Conservation (phyloP, 2,113 vertebrate species). For the Melanerpes aurifrons region DNA sequence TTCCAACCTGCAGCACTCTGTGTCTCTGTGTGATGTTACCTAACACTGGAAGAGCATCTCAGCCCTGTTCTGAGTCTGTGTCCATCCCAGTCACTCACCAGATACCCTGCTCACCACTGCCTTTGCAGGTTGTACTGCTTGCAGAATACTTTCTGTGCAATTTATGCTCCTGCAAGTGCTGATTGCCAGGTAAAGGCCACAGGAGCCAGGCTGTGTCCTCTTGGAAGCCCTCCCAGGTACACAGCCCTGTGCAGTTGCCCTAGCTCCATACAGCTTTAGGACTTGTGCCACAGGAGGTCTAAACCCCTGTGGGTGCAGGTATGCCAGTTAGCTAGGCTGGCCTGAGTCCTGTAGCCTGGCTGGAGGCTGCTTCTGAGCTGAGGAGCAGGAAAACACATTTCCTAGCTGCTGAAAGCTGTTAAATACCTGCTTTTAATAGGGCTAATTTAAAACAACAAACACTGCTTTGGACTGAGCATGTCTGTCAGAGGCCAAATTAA, state of each 20-base stretch:
- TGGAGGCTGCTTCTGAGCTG: neutral
- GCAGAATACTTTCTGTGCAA: neutral
- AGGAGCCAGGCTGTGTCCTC: neutral
- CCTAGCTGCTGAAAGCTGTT: constrained; percentile 4
- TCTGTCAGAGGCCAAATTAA: constrained; percentile 47
- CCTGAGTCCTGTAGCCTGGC: neutral
- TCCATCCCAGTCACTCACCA: neutral
- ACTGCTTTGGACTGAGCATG: neutral
- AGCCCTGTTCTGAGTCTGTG: neutral
- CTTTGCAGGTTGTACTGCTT: neutral
- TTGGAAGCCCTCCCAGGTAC: neutral
- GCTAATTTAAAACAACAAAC: constrained; percentile 47
- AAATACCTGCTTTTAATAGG: constrained; percentile 57
- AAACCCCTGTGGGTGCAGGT: neutral
- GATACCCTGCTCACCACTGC: neutral
- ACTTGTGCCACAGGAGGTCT: neutral
- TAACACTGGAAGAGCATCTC: neutral
- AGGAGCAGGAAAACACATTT: constrained; percentile 26
- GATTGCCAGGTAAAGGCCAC: neutral
- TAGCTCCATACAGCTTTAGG: neutral
- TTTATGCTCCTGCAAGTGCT: neutral
- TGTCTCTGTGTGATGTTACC: too few species aligned
- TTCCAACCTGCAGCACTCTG: too few species aligned
- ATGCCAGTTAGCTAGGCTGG: neutral
- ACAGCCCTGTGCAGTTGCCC: neutral